Conservation (phyloP, 1,140 invertebrate species). For the Centruroides sculpturatus region DNA sequence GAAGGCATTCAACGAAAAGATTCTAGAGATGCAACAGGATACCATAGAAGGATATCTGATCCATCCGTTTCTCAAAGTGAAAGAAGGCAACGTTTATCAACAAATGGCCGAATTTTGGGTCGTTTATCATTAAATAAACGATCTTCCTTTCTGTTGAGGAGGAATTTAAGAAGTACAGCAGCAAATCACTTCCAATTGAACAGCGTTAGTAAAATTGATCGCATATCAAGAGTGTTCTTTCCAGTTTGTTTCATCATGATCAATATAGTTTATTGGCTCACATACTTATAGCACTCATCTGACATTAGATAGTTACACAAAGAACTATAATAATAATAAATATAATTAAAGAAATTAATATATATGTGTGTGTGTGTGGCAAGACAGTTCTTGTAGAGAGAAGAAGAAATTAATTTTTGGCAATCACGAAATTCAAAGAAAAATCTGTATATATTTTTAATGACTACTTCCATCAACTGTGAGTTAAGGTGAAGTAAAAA, state of each 20-base stretch:
- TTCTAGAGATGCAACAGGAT: too few relatives aligned
- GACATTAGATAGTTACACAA: too few relatives aligned
- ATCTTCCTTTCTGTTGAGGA: conserved; percentile 10
- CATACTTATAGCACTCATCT: conserved; percentile 35
- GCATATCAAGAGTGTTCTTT: conserved; percentile 54
- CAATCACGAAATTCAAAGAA: too few relatives aligned
- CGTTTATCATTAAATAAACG: neutral
- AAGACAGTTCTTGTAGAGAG: too few relatives aligned
- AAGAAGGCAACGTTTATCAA: neutral
- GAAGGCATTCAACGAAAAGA: neutral
- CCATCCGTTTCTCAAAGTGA: too few relatives aligned
- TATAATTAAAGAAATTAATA: too few relatives aligned
- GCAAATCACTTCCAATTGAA: conserved; percentile 31
- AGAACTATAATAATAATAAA: too few relatives aligned
- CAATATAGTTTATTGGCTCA: conserved; percentile 65
- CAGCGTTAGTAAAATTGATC: conserved; percentile 64
- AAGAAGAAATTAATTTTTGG: neutral
- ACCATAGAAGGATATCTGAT: too few relatives aligned
- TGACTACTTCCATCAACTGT: too few relatives aligned
- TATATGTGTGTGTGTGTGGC: too few relatives aligned
- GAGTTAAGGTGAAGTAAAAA: too few relatives aligned
- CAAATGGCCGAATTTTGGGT: neutral
- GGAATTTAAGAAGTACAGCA: neutral
- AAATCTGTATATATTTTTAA: too few relatives aligned
- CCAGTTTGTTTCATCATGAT: conserved; percentile 57